Evolutionary conservation across 2,113 vertebrate genomes (phyloP).

Genomic region (Chauna torquata): DNA sequence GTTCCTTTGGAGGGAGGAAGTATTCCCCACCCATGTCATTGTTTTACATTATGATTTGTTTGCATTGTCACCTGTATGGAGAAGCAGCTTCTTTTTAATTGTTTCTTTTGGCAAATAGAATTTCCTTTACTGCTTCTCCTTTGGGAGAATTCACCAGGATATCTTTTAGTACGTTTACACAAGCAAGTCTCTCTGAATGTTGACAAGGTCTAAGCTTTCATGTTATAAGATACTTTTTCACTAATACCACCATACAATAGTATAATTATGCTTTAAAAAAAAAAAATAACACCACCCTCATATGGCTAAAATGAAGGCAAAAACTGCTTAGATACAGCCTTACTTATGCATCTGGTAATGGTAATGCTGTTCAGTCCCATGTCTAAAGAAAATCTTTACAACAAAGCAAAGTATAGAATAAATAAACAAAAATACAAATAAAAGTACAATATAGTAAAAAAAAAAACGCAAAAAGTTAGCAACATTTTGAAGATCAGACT

Average conservation of each 20-base stretch:
- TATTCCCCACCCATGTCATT: not conserved
- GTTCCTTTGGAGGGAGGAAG: not conserved
- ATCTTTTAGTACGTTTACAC: not conserved
- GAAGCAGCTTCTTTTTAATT: not conserved
- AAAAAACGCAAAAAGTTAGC: not conserved
- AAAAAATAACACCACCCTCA: accelerated
- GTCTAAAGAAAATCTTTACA: not conserved
- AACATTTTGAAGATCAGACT: not conserved
- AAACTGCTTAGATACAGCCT: not conserved
- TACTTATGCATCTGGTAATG: not conserved
- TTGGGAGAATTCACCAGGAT: not conserved
- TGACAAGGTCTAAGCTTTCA: not conserved
- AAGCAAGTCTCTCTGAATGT: not conserved
- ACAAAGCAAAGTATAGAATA: not conserved
- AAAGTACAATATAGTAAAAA: not conserved
- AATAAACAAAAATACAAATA: not conserved
- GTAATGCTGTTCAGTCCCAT: not conserved
- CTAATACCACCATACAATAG: not conserved
- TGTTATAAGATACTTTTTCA: not conserved
- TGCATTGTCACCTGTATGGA: not conserved
- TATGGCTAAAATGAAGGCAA: not conserved
- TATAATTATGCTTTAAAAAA: not conserved
- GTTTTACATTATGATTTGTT: not conserved
- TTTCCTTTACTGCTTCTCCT: not conserved
- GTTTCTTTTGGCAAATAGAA: not conserved